Conservation (phyloP, 2,888 invertebrate genomes). For the Lissonota sp. region DNA sequence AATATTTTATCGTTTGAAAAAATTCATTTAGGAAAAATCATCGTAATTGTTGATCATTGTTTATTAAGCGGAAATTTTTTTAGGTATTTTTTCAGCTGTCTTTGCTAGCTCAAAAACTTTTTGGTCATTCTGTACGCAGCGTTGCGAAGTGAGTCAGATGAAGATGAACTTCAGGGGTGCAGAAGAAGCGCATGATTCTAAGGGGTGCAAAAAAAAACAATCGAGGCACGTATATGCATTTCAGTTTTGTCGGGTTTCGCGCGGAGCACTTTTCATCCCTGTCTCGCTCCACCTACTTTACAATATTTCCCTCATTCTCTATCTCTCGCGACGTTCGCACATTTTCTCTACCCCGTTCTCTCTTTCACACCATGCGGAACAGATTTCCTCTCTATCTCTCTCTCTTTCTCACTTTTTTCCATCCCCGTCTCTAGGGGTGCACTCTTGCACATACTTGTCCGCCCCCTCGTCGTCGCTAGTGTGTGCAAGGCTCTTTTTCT, state of each 20-base stretch:
- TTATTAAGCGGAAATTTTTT: too few relatives aligned
- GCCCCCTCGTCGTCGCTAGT: slow-evolving; percentile 52
- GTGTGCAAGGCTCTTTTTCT: slow-evolving; percentile 34
- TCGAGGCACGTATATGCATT: slow-evolving; percentile 76
- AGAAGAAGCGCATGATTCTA: slow-evolving; percentile 35
- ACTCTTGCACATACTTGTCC: slow-evolving; percentile 55
- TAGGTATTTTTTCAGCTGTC: too few relatives aligned
- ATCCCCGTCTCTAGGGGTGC: slow-evolving; percentile 66
- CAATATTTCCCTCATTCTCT: neutral
- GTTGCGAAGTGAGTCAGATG: slow-evolving; percentile 51
- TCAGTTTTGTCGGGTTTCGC: slow-evolving; percentile 72
- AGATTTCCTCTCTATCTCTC: slow-evolving; percentile 72
- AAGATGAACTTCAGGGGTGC: neutral
- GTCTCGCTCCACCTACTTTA: slow-evolving; percentile 16
- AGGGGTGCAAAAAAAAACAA: slow-evolving; percentile 71
- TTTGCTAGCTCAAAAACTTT: slow-evolving; percentile 10
- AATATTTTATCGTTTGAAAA: too few relatives aligned
- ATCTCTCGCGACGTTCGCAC: slow-evolving; percentile 65
- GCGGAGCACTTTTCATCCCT: slow-evolving; percentile 48
- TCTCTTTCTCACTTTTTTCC: slow-evolving; percentile 55
- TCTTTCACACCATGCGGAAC: slow-evolving; percentile 77
- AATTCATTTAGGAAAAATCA: neutral
- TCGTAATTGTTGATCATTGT: neutral
- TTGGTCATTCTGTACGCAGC: slow-evolving; percentile 41
- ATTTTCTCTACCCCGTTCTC: slow-evolving; percentile 64